Evolutionary conservation across 2,797 vertebrate genomes (phyloP), one percentile per base, ranked within the genome.

Genomic region (Sebastes cheni): DNA sequence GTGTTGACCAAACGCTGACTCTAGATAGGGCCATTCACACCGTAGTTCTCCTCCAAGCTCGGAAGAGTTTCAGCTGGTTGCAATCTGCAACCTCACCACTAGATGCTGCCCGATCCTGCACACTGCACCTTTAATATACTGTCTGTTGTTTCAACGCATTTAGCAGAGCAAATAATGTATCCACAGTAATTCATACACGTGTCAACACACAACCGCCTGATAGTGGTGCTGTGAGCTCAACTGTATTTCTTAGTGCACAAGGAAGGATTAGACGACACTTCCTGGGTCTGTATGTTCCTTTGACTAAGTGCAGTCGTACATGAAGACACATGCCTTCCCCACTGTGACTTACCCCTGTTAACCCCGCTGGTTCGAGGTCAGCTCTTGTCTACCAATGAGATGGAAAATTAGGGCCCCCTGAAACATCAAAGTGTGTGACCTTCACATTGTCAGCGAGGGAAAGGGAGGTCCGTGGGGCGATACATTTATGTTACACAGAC

Each of bases 321-420:
- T 23, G 52, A 62, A 36, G 65, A 74, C 72, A 78, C 78, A 32
- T 13, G 6, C 22, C 16, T 34, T 60, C 65, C 64, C 69, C 72
- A n/a, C 50, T 52, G 50, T n/a, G 20, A 52, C 50, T 52, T 1
- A n/a, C 18, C 87, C 72, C 54, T 72, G 72, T 76, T 77, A 68
- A 80, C 77, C 82, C 64, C 18, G 59, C 72, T 11, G 20, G n/a
- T 36, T 36, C 20, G 29, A 58, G 87, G 76, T 81, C 86, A 72
- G 73, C 68, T 75, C 68, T 39, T 78, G n/a, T 68, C 75, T 6
- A 23, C 77, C 73, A 70, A 67, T 55, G 78, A 85, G 11, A 64
- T 81, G 87, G 83, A 89, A 83, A 76, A 82, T 80, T 20, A 54
- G 79, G 73, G 77, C 65, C 88, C 88, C 82, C 86, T 72, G 55